These are phyloP conservation scores for Synchiropus splendidus DNA, from an alignment of 2,113 vertebrate species.

Conservation along the genomic window DNA sequence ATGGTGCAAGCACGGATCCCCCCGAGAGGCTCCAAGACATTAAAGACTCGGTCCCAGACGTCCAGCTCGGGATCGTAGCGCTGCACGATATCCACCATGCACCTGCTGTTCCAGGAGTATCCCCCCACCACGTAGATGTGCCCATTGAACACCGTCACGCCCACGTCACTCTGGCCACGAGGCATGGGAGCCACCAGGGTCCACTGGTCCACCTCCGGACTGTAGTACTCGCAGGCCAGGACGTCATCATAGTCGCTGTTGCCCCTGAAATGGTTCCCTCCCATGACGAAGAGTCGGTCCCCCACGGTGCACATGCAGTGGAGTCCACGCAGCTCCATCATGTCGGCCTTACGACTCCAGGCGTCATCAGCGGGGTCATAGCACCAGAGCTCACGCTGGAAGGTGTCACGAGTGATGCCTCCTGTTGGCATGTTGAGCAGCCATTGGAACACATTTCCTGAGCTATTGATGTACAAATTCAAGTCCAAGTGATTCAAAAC, in stretches of 20 bases:
- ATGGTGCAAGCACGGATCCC: conserved; percentile 71
- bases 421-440: too few species aligned
- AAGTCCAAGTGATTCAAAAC: too few species aligned
- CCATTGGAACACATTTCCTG: too few species aligned
- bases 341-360: conserved; percentile 65
- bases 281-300: conserved; percentile 71
- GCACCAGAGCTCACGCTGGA: conserved; percentile 71
- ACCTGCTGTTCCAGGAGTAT: conserved; percentile 76
- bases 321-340: conserved; percentile 69
- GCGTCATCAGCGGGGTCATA: conserved; percentile 56
- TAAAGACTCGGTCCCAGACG: conserved; percentile 67
- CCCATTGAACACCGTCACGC: conserved; percentile 65
- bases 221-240: conserved; percentile 70
- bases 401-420: conserved; percentile 72
- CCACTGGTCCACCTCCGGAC: conserved; percentile 67
- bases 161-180: conserved; percentile 70
- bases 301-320: conserved; percentile 74
- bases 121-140: conserved; percentile 72
- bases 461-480: too few species aligned
- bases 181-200: conserved; percentile 69
- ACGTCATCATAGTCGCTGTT: conserved; percentile 72
- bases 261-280: conserved; percentile 73
- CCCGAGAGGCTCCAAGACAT: conserved; percentile 71
- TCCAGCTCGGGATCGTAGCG: conserved; percentile 66
- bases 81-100: conserved; percentile 76